These are phyloP conservation scores for Aphelenchoides besseyi DNA, from an alignment of 1,140 invertebrate species.

Conservation along the genomic window DNA sequence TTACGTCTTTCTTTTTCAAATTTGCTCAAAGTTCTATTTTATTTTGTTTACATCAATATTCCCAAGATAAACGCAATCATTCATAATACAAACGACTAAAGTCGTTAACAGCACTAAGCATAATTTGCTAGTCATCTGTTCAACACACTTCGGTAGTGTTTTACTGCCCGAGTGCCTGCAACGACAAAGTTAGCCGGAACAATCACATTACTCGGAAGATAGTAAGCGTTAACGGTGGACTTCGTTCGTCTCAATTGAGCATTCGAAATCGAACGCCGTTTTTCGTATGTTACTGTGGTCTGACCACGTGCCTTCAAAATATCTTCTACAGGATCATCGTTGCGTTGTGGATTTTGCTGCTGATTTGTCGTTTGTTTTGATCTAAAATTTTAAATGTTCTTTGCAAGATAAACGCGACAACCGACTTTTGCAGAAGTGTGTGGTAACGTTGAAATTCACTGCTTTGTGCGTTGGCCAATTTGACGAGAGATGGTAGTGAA, in stretches of 20 bases:
- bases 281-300: background rate
- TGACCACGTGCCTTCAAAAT: background rate
- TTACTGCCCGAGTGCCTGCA: background rate
- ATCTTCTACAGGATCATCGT: background rate
- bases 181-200: background rate
- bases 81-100: no score
- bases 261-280: background rate
- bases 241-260: background rate
- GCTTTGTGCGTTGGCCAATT: slow-evolving; percentile 18
- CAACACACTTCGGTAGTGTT: no score
- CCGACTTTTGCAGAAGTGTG: slow-evolving; percentile 5
- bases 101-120: no score
- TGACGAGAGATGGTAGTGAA: background rate
- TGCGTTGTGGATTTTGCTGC: background rate
- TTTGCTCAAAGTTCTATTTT: no score
- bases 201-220: background rate
- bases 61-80: no score
- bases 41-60: no score
- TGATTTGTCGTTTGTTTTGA: background rate
- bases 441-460: background rate
- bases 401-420: slow-evolving; percentile 1
- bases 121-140: no score
- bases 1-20: no score
- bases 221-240: background rate
- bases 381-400: background rate